These are phyloP conservation scores for Atrichornis clamosus DNA, from an alignment of 2,113 vertebrate species.

Conservation along the genomic window DNA sequence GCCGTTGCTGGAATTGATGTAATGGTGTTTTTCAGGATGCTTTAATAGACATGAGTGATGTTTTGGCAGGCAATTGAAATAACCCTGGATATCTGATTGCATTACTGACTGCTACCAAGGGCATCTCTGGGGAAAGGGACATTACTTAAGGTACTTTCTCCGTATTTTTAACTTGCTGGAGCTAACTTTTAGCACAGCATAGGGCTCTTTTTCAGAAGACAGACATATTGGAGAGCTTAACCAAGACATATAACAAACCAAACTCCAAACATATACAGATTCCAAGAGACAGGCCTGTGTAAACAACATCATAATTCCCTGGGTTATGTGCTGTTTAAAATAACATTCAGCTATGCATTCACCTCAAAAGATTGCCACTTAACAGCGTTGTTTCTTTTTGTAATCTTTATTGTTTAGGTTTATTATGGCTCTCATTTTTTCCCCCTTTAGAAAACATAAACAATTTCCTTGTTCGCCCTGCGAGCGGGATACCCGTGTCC, in stretches of 20 bases:
- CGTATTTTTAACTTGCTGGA: slow-evolving; percentile 49
- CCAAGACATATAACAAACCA: slow-evolving; percentile 39
- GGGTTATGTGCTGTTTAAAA: slow-evolving; percentile 58
- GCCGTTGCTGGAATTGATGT: slow-evolving; percentile 75
- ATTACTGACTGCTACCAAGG: slow-evolving; percentile 65
- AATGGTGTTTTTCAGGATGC: slow-evolving; percentile 77
- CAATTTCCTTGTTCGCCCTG: not conserved
- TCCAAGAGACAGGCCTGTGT: slow-evolving; percentile 39
- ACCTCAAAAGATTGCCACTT: slow-evolving; percentile 53
- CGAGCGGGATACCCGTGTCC: fast-evolving
- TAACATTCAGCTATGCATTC: slow-evolving; percentile 36
- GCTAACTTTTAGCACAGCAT: slow-evolving; percentile 27
- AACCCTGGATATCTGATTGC: slow-evolving; percentile 70
- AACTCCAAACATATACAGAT: slow-evolving; percentile 54
- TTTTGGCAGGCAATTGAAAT: slow-evolving; percentile 74
- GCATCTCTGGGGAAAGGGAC: slow-evolving; percentile 55
- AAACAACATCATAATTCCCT: slow-evolving; percentile 62
- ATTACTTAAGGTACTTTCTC: slow-evolving; percentile 62
- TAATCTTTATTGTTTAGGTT: slow-evolving; percentile 56
- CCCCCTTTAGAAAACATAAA: not conserved
- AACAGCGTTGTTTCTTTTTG: slow-evolving; percentile 27
- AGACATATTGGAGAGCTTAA: slow-evolving; percentile 55
- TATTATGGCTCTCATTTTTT: slow-evolving; percentile 14
- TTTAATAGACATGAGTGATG: slow-evolving; percentile 73
- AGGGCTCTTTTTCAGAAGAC: slow-evolving; percentile 39